These are phyloP conservation scores for Antechinus stuartii DNA, from an alignment of 2,113 vertebrate genomes.

Conservation along the genomic window DNA sequence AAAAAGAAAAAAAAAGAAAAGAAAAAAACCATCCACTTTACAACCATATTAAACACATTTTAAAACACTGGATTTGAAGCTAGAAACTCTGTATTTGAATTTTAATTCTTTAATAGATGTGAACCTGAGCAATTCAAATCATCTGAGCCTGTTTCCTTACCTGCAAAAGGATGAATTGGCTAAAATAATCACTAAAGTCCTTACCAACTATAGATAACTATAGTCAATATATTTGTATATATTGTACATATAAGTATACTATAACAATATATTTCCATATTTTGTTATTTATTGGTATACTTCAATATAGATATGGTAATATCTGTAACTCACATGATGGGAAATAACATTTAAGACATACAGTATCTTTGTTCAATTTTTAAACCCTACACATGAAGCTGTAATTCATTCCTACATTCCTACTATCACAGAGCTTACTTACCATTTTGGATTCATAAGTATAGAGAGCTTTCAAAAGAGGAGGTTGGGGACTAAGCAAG, in stretches of 20 bases:
- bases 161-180: neutral
- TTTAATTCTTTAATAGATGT: neutral
- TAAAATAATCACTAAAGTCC: neutral
- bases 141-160: neutral
- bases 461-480: slow-evolving; percentile 95
- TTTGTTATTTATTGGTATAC: too few relatives aligned
- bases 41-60: neutral
- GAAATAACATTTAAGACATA: neutral
- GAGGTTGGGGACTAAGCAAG: slow-evolving; percentile 93
- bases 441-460: slow-evolving; percentile 99
- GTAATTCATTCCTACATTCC: neutral
- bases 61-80: neutral
- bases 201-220: neutral
- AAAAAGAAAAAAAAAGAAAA: too few relatives aligned
- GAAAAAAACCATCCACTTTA: neutral
- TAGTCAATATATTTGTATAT: too few relatives aligned
- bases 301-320: neutral
- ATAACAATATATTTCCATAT: too few relatives aligned
- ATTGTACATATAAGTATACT: too few relatives aligned
- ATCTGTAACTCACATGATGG: slow-evolving; percentile 2
- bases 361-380: neutral
- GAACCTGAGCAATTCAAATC: neutral
- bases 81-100: neutral
- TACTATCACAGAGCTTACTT: slow-evolving; percentile 58
- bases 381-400: neutral